Evolutionary conservation across 2,113 vertebrate genomes (phyloP).

Genomic region (Prunella himalayana): DNA sequence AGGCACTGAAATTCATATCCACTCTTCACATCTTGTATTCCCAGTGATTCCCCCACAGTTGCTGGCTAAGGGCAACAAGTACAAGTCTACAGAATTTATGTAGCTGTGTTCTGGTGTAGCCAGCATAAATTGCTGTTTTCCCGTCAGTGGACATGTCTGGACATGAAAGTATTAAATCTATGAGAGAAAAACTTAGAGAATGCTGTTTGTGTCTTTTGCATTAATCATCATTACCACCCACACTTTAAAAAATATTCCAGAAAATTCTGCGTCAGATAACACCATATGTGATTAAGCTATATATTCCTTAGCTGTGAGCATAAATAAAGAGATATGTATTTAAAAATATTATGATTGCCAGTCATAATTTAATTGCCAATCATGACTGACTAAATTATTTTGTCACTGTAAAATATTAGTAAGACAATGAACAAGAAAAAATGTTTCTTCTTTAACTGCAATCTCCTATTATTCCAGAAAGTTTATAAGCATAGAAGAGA

Average conservation of each 20-base stretch:
- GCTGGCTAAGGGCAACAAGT: neutral
- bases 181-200: slow-evolving; percentile 29
- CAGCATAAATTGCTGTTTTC: slow-evolving; percentile 18
- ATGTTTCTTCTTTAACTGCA: neutral
- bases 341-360: neutral
- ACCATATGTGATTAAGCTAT: neutral
- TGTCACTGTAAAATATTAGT: neutral
- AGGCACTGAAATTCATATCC: neutral
- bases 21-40: neutral
- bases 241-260: slow-evolving; percentile 25
- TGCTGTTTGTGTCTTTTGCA: slow-evolving; percentile 3
- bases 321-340: neutral
- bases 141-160: slow-evolving; percentile 30
- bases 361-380: neutral
- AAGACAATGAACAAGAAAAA: neutral
- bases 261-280: neutral
- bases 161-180: slow-evolving; percentile 43
- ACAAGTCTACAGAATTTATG: neutral
- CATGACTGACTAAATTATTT: neutral
- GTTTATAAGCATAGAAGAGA: neutral
- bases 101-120: neutral
- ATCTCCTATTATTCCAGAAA: neutral
- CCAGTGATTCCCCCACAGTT: fast-evolving
- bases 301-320: neutral
- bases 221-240: slow-evolving; percentile 35